A percentile compares a stretch with the other conserved stretches of the same genome.
These are phyloP conservation scores for Morone saxatilis DNA, from an alignment of 2,113 vertebrate genomes.

Conservation along the genomic window DNA sequence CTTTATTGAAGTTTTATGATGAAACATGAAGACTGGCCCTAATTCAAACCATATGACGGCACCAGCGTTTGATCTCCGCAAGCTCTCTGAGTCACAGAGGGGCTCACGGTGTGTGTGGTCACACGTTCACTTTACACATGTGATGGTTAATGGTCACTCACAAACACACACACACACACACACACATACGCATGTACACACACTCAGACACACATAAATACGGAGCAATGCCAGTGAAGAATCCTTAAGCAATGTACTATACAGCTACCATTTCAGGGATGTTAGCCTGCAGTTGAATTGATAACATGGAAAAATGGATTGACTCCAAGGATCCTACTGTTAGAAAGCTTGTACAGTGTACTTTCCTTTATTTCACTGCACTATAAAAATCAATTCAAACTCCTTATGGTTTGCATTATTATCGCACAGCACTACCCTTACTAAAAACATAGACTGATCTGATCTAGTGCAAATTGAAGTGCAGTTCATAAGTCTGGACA, in stretches of 20 bases:
- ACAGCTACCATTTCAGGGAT: neutral
- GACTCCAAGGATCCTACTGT: neutral
- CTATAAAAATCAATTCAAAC: neutral
- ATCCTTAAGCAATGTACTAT: slow-evolving; percentile 22
- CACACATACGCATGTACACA: neutral
- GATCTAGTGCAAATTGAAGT: neutral
- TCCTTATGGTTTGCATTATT: neutral
- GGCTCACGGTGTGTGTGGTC: slow-evolving; percentile 78
- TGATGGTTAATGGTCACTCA: slow-evolving; percentile 73
- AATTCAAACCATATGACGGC: slow-evolving; percentile 89
- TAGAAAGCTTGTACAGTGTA: neutral
- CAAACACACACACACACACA: neutral
- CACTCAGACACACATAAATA: neutral
- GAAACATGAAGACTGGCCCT: slow-evolving; percentile 87
- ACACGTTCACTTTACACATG: slow-evolving; percentile 76
- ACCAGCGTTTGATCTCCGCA: slow-evolving; percentile 76
- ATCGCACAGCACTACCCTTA: neutral
- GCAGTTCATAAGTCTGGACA: neutral
- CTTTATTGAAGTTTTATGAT: slow-evolving; percentile 90
- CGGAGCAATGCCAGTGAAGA: slow-evolving; percentile 19
- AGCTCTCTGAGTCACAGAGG: slow-evolving; percentile 67
- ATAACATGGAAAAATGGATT: slow-evolving; percentile 12
- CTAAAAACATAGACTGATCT: neutral
- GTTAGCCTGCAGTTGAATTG: slow-evolving; percentile 25
- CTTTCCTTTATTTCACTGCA: neutral